phyloP scores from a whole-genome alignment of 2,888 invertebrate genomes.

The Calameuta pallipes region DNA sequence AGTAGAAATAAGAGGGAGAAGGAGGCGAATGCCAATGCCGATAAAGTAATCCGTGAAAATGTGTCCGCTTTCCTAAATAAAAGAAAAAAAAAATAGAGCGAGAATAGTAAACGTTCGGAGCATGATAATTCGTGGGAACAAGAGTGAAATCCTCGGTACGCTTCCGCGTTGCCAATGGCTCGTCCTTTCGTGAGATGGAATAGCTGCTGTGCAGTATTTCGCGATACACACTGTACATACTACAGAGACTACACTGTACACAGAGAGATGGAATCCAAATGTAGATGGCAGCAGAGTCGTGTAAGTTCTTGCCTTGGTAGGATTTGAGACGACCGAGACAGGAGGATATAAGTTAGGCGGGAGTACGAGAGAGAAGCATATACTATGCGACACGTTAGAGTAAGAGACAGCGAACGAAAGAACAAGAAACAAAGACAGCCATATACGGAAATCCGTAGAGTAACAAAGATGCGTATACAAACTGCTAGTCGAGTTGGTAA shows the following conservation, averaged over 20 bases:
- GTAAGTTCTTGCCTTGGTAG: not conserved
- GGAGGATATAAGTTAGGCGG: not conserved
- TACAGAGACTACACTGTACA: not conserved
- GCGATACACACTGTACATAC: not conserved
- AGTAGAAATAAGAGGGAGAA: not conserved
- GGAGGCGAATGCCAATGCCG: slow-evolving; percentile 6
- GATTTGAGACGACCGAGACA: slow-evolving; percentile 5
- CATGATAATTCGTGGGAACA: slow-evolving; percentile 46
- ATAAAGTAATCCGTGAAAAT: slow-evolving; percentile 27
- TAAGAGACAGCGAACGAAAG: slow-evolving; percentile 5
- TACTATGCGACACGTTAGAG: not conserved
- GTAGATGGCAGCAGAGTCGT: not conserved
- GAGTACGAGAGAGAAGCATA: not conserved
- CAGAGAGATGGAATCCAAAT: not conserved
- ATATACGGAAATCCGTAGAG: slow-evolving; percentile 5
- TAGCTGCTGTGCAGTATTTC: not conserved
- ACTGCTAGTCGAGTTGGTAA: not conserved
- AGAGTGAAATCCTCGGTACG: slow-evolving; percentile 43
- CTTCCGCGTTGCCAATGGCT: not conserved
- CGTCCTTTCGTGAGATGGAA: not conserved
- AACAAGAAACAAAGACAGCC: slow-evolving; percentile 7
- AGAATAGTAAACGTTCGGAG: slow-evolving; percentile 6
- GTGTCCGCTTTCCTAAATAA: slow-evolving; percentile 26
- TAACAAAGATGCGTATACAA: not conserved
- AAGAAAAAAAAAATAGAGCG: not conserved